phyloP scores from a whole-genome alignment of 2,797 vertebrate genomes.

The Sandelia bainsii region DNA sequence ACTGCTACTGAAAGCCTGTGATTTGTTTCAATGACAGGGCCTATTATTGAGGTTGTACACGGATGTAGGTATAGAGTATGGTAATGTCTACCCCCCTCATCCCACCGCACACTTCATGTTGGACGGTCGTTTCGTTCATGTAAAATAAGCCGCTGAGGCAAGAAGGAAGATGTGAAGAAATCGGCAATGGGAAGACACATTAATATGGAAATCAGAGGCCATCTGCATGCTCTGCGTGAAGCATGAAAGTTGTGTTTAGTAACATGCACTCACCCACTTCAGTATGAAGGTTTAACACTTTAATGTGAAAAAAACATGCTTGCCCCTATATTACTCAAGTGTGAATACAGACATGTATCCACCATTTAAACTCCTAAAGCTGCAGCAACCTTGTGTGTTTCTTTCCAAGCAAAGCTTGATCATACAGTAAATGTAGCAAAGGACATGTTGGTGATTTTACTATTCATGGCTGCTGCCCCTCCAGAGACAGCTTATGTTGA shows the following conservation, averaged over 20 bases:
- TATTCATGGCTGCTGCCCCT: conserved; percentile 62
- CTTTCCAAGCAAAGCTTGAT: conserved; percentile 42
- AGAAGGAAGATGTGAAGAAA: conserved; percentile 56
- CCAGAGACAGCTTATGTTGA: conserved; percentile 74
- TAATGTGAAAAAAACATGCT: conserved; percentile 9
- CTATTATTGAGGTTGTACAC: conserved; percentile 77
- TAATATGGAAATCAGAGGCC: conserved; percentile 67
- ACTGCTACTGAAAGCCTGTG: conserved; percentile 67
- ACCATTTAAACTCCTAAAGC: conserved; percentile 5
- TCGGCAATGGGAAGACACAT: conserved; percentile 51
- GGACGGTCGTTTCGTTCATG: conserved; percentile 58
- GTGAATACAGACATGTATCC: background rate
- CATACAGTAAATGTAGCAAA: conserved; percentile 55
- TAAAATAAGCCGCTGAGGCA: conserved; percentile 64
- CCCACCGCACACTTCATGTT: conserved; percentile 47
- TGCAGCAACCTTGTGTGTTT: conserved; percentile 32
- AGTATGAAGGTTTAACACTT: conserved; percentile 30
- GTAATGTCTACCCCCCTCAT: conserved; percentile 65
- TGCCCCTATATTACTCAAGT: conserved; percentile 17
- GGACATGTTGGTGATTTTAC: conserved; percentile 65
- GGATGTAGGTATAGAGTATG: conserved; percentile 79
- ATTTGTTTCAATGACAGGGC: conserved; percentile 80
- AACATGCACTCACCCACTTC: conserved; percentile 9
- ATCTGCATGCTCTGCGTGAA: conserved; percentile 16
- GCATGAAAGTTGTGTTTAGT: conserved; percentile 18